Base-by-base conservation (phyloP, 2,888 invertebrate species). In the Zelleria hepariella region DNA sequence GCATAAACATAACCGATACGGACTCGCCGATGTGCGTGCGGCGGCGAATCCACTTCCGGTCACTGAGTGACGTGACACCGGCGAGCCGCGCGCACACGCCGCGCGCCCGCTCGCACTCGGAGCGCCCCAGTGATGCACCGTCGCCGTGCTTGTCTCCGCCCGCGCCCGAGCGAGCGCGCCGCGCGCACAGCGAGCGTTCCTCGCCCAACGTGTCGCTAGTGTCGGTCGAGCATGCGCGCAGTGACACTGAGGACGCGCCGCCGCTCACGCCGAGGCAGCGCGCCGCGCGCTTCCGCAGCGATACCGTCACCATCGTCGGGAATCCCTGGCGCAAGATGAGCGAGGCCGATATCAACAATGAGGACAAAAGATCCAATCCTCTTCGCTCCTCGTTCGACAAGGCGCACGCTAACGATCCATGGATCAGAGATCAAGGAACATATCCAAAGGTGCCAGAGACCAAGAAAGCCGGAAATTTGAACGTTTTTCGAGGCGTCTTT, bases 41-140 rank as follows among this genome's bases (percentile, higher is more conserved):
- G 5, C 82, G 83, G n/a, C 85, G 86, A 59, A 68, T 78, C 54
- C 89, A 89, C 74, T 71, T 86, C 75, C 77, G 90, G 68, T 83
- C 85, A 66, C 77, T 83, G 60, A 84, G 88, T 68, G 85, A 88
- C 73, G 84, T 89, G 64, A 86, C 86, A 64, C 82, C 84, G 57
- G 77, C 84, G 66, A 65, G 84, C 69, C 73, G 87, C 75, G 72
- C 79, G 53, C 71, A 67, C 32, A 68, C 75, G 59, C 74, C 78
- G 60, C 86, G 87, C 70, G 77, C 86, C 67, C 77, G 85, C 73
- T 79, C 81, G 64, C 79, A 82, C 68, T 82, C 86, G 20, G 83
- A 86, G 72, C 76, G 86, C 57, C 81, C 86, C 66, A 69, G 71
- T 26, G 69, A 75, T 61, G 68, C 69, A 62, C 72, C 74, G 58